Percentiles rank a stretch among this genome's conserved stretches.
phyloP scores from a whole-genome alignment of 2,888 invertebrate species.

The Cerastoderma edule region DNA sequence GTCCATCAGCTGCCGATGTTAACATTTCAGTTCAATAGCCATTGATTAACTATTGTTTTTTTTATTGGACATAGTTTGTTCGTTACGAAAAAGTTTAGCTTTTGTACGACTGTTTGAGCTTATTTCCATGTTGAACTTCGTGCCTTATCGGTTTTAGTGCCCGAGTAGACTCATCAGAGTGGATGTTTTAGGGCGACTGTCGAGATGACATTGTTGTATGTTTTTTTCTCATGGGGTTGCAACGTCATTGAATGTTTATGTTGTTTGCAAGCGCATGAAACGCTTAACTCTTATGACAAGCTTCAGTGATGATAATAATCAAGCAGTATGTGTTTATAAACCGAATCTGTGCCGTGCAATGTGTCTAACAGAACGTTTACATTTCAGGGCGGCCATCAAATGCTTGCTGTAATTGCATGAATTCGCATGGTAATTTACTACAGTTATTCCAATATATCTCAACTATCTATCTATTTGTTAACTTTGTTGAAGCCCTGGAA shows the following conservation, averaged over 20 bases:
- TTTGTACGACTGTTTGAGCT: slow-evolving; percentile 28
- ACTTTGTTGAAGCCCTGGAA: too few relatives aligned
- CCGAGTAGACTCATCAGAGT: slow-evolving; percentile 9
- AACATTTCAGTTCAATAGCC: slow-evolving; percentile 14
- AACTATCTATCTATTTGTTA: neutral
- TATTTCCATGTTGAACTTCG: slow-evolving; percentile 23
- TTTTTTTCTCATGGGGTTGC: slow-evolving; percentile 63
- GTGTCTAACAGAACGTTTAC: slow-evolving; percentile 2
- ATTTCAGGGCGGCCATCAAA: slow-evolving; percentile 27
- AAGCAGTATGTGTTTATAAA: slow-evolving; percentile 14
- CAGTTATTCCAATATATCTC: neutral
- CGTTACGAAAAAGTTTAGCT: slow-evolving; percentile 18
- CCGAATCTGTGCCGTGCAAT: slow-evolving; percentile 11
- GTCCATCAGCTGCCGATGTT: slow-evolving; percentile 20
- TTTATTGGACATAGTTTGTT: slow-evolving; percentile 7
- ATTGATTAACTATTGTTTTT: slow-evolving; percentile 23
- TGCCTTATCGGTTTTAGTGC: slow-evolving; percentile 16
- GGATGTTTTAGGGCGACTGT: slow-evolving; percentile 1
- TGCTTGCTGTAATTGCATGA: slow-evolving; percentile 24
- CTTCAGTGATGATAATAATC: neutral
- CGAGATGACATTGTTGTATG: slow-evolving; percentile 40
- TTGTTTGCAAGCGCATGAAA: slow-evolving; percentile 31
- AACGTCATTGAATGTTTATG: slow-evolving; percentile 26
- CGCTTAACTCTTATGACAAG: slow-evolving; percentile 20
- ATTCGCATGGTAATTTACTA: slow-evolving; percentile 20